Conservation (phyloP, 2,888 invertebrate genomes). For the Xestia rhomboidea region DNA sequence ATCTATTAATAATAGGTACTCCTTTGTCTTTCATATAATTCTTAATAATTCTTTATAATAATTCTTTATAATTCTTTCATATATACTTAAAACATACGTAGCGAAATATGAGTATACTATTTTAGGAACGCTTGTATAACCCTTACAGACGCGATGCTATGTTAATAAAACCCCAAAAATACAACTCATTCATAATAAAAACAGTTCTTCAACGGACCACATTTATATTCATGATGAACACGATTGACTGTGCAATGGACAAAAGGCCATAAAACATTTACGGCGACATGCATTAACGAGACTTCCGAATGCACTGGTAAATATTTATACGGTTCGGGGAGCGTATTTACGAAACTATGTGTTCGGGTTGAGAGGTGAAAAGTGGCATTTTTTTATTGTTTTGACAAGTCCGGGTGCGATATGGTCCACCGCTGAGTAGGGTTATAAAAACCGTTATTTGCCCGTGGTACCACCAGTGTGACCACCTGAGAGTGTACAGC, state of each 20-base stretch:
- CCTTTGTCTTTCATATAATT: background rate
- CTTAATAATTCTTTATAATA: too few species aligned
- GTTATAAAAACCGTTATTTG: background rate
- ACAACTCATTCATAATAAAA: slow-evolving; percentile 32
- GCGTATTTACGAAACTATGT: slow-evolving; percentile 55
- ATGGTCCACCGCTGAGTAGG: background rate
- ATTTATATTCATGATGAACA: slow-evolving; percentile 65
- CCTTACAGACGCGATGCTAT: background rate
- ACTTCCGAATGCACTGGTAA: slow-evolving; percentile 75
- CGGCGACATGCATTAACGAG: slow-evolving; percentile 76
- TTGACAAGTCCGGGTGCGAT: background rate
- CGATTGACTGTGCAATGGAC: slow-evolving; percentile 65
- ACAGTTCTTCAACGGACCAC: slow-evolving; percentile 38
- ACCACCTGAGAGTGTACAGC: too few species aligned
- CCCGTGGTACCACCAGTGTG: too few species aligned
- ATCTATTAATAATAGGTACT: too few species aligned
- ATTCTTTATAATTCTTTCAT: too few species aligned
- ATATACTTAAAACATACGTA: background rate
- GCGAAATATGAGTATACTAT: background rate
- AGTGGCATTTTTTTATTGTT: background rate
- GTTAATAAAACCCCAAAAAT: slow-evolving; percentile 17
- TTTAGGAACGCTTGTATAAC: background rate
- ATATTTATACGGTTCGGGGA: slow-evolving; percentile 73
- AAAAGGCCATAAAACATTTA: slow-evolving; percentile 77
- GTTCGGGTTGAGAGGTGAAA: slow-evolving; percentile 9